Evolutionary conservation across 1,140 invertebrate species (phyloP).

Genomic region (Trypoxylus dichotomus): DNA sequence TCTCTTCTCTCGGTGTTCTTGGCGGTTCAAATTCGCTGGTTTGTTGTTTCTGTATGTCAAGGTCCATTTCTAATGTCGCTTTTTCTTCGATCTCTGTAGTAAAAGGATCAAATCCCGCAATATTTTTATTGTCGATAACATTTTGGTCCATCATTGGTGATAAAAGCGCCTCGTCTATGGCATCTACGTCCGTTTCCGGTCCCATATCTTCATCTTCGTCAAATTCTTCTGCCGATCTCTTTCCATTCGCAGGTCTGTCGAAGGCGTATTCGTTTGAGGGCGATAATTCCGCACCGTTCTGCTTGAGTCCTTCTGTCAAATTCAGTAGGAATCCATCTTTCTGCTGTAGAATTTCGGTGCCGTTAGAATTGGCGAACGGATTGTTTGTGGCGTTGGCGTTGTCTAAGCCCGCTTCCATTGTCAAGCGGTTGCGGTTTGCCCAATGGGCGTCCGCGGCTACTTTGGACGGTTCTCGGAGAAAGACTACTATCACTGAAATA

Average conservation of each 20-base stretch:
- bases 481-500: conserved; percentile 85
- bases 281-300: conserved; percentile 37
- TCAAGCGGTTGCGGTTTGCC: conserved; percentile 44
- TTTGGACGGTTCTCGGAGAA: conserved; percentile 72
- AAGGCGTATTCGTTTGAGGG: conserved; percentile 25
- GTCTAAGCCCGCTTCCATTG: conserved; percentile 49
- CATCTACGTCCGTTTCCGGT: conserved; percentile 64
- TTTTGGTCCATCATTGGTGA: conserved; percentile 30
- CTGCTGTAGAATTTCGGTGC: conserved; percentile 36
- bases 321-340: conserved; percentile 42
- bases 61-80: conserved; percentile 39
- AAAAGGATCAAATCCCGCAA: conserved; percentile 40
- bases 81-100: conserved; percentile 38
- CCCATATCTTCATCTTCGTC: conserved; percentile 63
- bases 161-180: conserved; percentile 56
- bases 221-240: conserved; percentile 43
- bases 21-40: conserved; percentile 42
- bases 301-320: conserved; percentile 45
- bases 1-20: conserved; percentile 48
- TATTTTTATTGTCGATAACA: conserved; percentile 31
- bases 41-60: conserved; percentile 41
- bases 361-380: conserved; percentile 49
- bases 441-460: conserved; percentile 59
- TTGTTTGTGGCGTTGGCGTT: conserved; percentile 48
- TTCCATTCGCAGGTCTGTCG: conserved; percentile 41